A percentile compares a stretch with the other conserved stretches of the same genome.
Evolutionary conservation across 2,888 invertebrate genomes (phyloP).

Genomic region (Cataglyphis rosenhaueri): DNA sequence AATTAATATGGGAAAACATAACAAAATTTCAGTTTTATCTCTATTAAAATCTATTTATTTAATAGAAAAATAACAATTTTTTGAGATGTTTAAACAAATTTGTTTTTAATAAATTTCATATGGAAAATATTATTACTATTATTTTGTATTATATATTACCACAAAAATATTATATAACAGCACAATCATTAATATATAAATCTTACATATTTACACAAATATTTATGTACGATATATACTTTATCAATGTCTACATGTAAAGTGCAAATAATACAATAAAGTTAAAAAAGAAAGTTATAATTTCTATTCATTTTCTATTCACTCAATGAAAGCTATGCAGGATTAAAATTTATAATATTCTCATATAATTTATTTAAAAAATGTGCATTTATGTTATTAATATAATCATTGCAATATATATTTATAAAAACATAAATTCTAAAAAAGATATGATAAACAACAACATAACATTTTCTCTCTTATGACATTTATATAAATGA

Average conservation of each 20-base stretch:
- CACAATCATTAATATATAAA: not conserved
- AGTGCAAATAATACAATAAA: slow-evolving; percentile 12
- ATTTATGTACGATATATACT: not conserved
- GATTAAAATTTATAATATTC: slow-evolving; percentile 8
- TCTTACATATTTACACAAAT: not conserved
- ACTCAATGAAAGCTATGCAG: not conserved
- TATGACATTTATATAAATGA: not conserved
- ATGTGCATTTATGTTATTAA: not conserved
- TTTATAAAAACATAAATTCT: not conserved
- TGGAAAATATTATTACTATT: not conserved
- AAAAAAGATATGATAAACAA: not conserved
- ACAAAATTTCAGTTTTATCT: not conserved
- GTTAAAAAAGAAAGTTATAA: not conserved
- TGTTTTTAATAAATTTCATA: not conserved
- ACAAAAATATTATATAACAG: not conserved
- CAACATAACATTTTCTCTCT: not conserved
- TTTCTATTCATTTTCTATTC: not conserved
- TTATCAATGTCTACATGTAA: slow-evolving; percentile 6
- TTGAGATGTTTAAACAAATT: not conserved
- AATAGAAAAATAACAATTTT: not conserved
- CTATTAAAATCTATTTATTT: not conserved
- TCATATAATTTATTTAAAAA: not conserved
- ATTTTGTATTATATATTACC: not conserved
- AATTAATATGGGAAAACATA: not conserved
- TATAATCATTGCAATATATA: not conserved